Percentiles rank a stretch among this genome's conserved stretches.
Evolutionary conservation across 2,888 invertebrate species (phyloP).

Genomic region (Scaptodrosophila latifasciaeformis): DNA sequence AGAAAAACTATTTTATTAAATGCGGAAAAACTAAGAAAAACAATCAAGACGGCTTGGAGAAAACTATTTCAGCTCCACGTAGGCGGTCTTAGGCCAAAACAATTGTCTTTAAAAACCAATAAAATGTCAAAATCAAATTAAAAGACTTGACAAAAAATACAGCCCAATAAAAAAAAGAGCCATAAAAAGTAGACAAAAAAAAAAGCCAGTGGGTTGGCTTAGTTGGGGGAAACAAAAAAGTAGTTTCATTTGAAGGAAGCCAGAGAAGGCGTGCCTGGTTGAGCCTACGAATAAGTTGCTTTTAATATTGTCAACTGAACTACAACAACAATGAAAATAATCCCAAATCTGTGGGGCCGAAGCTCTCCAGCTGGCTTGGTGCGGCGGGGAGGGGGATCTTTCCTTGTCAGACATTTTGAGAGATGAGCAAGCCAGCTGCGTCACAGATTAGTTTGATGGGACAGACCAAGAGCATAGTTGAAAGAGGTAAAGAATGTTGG

Average conservation of each 20-base stretch:
- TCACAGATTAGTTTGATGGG: not conserved
- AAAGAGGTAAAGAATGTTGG: not conserved
- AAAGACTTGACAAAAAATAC: too few relatives aligned
- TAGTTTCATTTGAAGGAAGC: too few relatives aligned
- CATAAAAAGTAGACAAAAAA: slow-evolving; percentile 1
- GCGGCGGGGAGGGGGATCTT: slow-evolving; percentile 24
- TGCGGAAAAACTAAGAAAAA: slow-evolving; percentile 48
- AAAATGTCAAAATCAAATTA: too few relatives aligned
- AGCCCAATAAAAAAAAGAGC: too few relatives aligned
- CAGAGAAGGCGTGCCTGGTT: too few relatives aligned
- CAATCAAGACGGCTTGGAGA: slow-evolving; percentile 53
- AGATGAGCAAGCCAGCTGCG: too few relatives aligned
- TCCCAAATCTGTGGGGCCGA: too few relatives aligned
- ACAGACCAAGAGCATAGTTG: not conserved
- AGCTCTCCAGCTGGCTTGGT: not conserved
- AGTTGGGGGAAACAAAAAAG: too few relatives aligned
- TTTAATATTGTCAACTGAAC: slow-evolving; percentile 28
- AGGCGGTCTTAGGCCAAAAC: not conserved
- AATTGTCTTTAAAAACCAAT: not conserved
- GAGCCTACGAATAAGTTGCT: too few relatives aligned
- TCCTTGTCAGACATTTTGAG: slow-evolving; percentile 28
- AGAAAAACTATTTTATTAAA: slow-evolving; percentile 56
- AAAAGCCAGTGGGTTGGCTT: not conserved
- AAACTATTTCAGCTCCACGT: too few relatives aligned
- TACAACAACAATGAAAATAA: not conserved